phyloP scores from a whole-genome alignment of 2,797 vertebrate species.

The Bucorvus abyssinicus region DNA sequence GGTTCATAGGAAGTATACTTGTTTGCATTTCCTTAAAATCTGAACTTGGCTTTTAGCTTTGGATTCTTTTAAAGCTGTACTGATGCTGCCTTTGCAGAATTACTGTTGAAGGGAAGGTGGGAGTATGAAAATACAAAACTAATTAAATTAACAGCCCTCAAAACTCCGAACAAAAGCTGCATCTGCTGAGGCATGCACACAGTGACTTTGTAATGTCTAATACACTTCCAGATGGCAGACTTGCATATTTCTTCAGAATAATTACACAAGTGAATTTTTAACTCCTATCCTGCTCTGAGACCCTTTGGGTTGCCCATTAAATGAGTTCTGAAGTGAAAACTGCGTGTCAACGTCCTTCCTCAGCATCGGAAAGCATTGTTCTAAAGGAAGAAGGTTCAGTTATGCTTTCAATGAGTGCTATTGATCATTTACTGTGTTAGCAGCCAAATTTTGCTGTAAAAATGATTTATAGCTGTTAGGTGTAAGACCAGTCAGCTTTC shows the following conservation, averaged over 20 bases:
- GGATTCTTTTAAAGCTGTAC: neutral
- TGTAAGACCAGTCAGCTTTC: neutral
- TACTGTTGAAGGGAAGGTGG: constrained; percentile 55
- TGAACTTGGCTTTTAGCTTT: neutral
- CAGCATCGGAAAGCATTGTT: neutral
- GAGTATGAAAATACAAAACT: constrained; percentile 62
- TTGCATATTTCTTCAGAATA: constrained; percentile 56
- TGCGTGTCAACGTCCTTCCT: neutral
- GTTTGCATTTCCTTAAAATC: neutral
- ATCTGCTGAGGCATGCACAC: constrained; percentile 60
- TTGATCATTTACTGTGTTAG: neutral
- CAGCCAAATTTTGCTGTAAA: neutral
- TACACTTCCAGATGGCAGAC: constrained; percentile 66
- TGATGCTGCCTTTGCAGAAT: constrained; percentile 20
- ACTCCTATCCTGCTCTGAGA: constrained; percentile 35
- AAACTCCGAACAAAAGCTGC: constrained; percentile 65
- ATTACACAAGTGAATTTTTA: constrained; percentile 53
- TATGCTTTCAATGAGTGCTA: neutral
- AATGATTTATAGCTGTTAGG: neutral
- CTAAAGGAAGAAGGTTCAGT: neutral
- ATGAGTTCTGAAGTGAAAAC: neutral
- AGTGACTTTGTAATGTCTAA: constrained; percentile 58
- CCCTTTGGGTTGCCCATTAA: neutral
- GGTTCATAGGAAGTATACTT: neutral
- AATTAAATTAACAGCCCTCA: constrained; percentile 69